phyloP scores from a whole-genome alignment of 2,797 vertebrate genomes.

The Balearica regulorum region DNA sequence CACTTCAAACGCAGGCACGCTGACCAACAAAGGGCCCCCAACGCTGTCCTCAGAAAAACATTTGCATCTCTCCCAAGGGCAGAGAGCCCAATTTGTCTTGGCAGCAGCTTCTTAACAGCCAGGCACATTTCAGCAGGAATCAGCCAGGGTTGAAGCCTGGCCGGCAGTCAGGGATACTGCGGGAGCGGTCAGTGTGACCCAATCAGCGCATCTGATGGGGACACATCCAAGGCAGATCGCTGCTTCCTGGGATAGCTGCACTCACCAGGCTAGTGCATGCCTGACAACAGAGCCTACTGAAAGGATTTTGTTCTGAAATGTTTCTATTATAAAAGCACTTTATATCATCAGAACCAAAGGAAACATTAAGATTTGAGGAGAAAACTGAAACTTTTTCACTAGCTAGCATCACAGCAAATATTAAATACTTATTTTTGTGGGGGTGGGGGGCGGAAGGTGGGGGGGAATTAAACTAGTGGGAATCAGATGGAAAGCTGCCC shows the following conservation, averaged over 20 bases:
- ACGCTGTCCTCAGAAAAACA: accelerated
- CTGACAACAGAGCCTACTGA: background rate
- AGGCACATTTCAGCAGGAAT: background rate
- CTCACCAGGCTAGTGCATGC: background rate
- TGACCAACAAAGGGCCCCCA: background rate
- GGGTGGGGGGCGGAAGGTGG: background rate
- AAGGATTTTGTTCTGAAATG: background rate
- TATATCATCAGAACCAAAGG: background rate
- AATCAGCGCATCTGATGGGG: background rate
- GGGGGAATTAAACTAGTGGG: background rate
- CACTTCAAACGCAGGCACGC: background rate
- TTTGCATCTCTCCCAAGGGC: background rate
- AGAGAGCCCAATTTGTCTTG: background rate
- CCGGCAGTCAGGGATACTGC: background rate
- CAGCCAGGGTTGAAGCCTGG: background rate
- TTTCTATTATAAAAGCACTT: background rate
- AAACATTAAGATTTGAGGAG: background rate
- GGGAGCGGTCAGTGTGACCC: background rate
- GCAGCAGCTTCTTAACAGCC: background rate
- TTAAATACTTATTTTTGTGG: background rate
- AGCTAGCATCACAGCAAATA: background rate
- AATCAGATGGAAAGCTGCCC: background rate
- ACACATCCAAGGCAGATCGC: background rate
- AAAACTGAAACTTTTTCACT: background rate
- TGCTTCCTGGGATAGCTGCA: background rate